Evolutionary conservation across 2,888 invertebrate species (phyloP), one percentile per base, ranked within the genome.

Genomic region (Micoletzkya japonica): DNA sequence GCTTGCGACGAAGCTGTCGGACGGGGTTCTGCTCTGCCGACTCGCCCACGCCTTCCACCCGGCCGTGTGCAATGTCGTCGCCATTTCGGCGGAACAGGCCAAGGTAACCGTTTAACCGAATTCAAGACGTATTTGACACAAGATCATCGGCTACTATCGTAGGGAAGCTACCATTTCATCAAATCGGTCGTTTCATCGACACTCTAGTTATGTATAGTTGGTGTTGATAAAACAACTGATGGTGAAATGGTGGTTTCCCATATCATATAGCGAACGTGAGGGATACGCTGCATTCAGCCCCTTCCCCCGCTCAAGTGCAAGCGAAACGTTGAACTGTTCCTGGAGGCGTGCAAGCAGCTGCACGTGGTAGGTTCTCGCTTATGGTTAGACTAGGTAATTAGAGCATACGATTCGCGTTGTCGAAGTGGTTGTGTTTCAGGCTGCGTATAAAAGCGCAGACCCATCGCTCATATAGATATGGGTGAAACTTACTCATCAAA

Each of bases 1-100:
- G n/a, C n/a, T n/a, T n/a, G n/a, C n/a, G n/a, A n/a, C 68, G 6
- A 10, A 17, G 24, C 68, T 68, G 1, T 39, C 68, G 2, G 68
- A 68, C 34, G 68, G 68, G 44, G 34, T 68, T 44, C 30, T 68
- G 17, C 68, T 68, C 32, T 68, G 68, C 28, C 68, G 49, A 68
- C 34, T 68, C 14, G 68, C 57, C 32, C 20, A 68, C 30, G 32
- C 57, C 2, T 10, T 68, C 58, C 68, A 68, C 49, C 68, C 68
- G 4, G 68, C 44, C n/a, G 68, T 68, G 26, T 68, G 68, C 49
- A 68, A 57, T 10, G 1, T n/a, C 7, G 44, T 68, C 24, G 39
- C 28, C 57, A 20, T 58, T n/a, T 58, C 68, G 2, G 56, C 52
- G 32, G 37, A 56, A 37, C 28, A 50, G 34, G 66, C 32, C 24